A percentile compares a stretch with the other conserved stretches of the same genome.
phyloP scores from a whole-genome alignment of 2,888 invertebrate genomes.

The Parnassius orleans region DNA sequence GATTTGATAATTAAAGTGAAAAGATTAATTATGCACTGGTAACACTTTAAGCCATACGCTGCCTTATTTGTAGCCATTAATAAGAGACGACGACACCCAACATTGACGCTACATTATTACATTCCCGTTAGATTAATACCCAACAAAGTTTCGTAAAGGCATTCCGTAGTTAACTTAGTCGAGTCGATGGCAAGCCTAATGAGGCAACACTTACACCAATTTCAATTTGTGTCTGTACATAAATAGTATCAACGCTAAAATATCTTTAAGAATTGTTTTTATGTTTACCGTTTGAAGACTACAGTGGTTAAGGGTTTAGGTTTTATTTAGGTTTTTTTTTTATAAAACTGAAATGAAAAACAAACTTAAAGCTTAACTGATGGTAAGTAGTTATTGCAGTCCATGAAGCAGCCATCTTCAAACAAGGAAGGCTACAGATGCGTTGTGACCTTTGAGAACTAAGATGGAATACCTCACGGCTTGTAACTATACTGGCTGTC shows the following conservation, averaged over 20 bases:
- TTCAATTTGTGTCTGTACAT: slow-evolving; percentile 19
- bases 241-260: background rate
- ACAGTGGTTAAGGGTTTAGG: too few relatives aligned
- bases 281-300: too few relatives aligned
- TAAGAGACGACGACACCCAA: slow-evolving; percentile 11
- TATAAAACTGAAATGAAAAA: too few relatives aligned
- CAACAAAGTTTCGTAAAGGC: slow-evolving; percentile 28
- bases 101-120: slow-evolving; percentile 12
- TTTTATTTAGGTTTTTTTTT: too few relatives aligned
- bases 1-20: background rate
- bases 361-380: too few relatives aligned
- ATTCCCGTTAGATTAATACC: slow-evolving; percentile 23
- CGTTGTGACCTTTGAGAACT: too few relatives aligned
- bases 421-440: too few relatives aligned
- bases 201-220: slow-evolving; percentile 18
- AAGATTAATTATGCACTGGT: background rate
- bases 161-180: slow-evolving; percentile 23
- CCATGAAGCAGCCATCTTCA: too few relatives aligned
- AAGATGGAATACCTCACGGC: too few relatives aligned
- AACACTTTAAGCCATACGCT: slow-evolving; percentile 9
- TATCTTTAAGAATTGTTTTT: background rate
- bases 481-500: too few relatives aligned
- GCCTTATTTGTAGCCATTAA: slow-evolving; percentile 23
- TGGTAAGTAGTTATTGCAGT: too few relatives aligned
- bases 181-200: slow-evolving; percentile 17